A percentile compares a stretch with the other conserved stretches of the same genome.
phyloP scores from a whole-genome alignment of 2,113 vertebrate genomes.

The Menura novaehollandiae region DNA sequence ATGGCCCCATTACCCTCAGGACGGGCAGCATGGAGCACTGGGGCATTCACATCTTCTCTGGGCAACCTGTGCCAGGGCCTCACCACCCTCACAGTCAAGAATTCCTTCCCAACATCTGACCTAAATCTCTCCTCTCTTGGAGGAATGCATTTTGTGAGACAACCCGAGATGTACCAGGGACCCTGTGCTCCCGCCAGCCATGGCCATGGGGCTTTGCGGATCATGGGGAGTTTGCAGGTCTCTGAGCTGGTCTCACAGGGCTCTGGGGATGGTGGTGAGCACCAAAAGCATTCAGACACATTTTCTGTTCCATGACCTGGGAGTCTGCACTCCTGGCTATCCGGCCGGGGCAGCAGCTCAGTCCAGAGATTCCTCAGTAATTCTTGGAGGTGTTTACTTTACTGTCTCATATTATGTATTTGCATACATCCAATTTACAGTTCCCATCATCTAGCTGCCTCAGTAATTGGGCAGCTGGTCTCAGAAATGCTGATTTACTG shows the following conservation, averaged over 20 bases:
- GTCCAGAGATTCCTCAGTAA: not conserved
- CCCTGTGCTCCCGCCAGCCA: rapidly evolving
- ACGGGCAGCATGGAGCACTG: not conserved
- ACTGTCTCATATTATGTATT: not conserved
- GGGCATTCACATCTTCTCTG: not conserved
- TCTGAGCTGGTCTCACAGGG: not conserved
- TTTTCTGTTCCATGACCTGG: not conserved
- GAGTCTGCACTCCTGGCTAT: not conserved
- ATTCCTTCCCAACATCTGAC: not conserved
- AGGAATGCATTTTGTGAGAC: rapidly evolving
- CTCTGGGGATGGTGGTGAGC: not conserved
- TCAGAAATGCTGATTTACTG: constrained; percentile 41
- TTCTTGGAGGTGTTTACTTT: constrained; percentile 32
- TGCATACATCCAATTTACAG: constrained; percentile 45
- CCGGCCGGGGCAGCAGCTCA: rapidly evolving
- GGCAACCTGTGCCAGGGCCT: not conserved
- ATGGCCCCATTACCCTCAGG: no score
- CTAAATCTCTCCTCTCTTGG: not conserved
- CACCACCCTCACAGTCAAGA: not conserved
- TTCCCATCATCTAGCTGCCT: not conserved
- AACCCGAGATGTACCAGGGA: not conserved
- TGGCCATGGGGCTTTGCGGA: not conserved
- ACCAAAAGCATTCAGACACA: not conserved
- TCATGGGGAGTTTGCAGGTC: not conserved
- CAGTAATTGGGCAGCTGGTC: constrained; percentile 46